phyloP scores from a whole-genome alignment of 2,888 invertebrate genomes.

The Amphipyra berbera region DNA sequence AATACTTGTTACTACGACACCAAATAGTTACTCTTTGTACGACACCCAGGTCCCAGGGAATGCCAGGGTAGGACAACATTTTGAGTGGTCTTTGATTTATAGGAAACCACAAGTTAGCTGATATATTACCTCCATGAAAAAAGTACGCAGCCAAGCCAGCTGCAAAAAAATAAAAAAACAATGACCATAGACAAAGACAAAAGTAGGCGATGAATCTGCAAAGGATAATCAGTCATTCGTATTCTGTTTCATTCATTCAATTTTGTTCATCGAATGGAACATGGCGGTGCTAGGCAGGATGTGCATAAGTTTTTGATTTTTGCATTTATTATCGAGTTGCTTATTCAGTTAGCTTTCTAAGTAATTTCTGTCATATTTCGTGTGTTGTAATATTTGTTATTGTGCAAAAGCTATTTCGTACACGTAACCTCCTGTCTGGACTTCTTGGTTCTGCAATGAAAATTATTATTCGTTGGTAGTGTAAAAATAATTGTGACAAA shows the following conservation, averaged over 20 bases:
- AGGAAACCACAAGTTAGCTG: too few relatives aligned
- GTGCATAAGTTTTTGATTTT: conserved; percentile 85
- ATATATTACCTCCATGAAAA: too few relatives aligned
- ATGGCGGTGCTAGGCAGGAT: conserved; percentile 89
- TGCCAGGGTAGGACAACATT: too few relatives aligned
- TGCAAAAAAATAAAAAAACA: conserved; percentile 4
- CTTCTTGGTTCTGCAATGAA: conserved; percentile 83
- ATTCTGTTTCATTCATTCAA: conserved; percentile 63
- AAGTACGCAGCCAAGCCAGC: too few relatives aligned
- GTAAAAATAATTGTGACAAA: conserved; percentile 90
- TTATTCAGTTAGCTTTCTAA: conserved; percentile 66
- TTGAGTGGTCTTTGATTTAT: too few relatives aligned
- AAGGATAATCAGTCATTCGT: conserved; percentile 51
- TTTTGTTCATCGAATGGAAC: conserved; percentile 78
- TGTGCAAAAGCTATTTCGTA: conserved; percentile 63
- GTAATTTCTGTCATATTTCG: conserved; percentile 63
- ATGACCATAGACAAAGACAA: conserved; percentile 41
- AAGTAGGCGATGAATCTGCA: conserved; percentile 46
- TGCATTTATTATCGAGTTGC: conserved; percentile 78
- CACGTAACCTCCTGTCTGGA: conserved; percentile 66
- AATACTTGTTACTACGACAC: too few relatives aligned
- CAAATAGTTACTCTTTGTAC: too few relatives aligned
- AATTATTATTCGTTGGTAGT: conserved; percentile 87
- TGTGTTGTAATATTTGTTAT: conserved; percentile 62
- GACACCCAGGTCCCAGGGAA: too few relatives aligned